Evolutionary conservation across 2,113 vertebrate species (phyloP).

Genomic region (Cromileptes altivelis): DNA sequence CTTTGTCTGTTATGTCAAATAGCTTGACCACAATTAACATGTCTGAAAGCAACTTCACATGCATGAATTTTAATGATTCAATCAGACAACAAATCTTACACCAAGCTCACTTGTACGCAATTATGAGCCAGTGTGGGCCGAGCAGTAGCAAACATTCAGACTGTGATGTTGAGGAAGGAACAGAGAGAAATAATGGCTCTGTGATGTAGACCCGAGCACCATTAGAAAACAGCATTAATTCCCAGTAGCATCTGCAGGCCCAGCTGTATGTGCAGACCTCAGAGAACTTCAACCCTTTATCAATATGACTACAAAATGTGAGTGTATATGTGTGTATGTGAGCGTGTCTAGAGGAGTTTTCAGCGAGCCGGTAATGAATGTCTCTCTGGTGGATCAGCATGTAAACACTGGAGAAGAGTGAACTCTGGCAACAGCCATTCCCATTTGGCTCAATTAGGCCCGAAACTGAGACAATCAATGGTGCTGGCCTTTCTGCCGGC

Average conservation of each 20-base stretch:
- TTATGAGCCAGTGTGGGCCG: constrained; percentile 48
- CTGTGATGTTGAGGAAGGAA: constrained; percentile 47
- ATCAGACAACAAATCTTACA: constrained; percentile 49
- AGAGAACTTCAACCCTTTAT: constrained; percentile 71
- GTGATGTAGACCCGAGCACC: constrained; percentile 63
- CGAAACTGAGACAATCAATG: constrained; percentile 84
- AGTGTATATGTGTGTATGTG: constrained; percentile 18
- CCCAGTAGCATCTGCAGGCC: constrained; percentile 70
- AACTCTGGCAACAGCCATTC: constrained; percentile 86
- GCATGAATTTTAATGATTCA: constrained; percentile 53
- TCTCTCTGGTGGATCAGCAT: constrained; percentile 77
- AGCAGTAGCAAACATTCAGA: constrained; percentile 46
- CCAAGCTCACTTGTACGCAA: constrained; percentile 41
- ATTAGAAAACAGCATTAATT: constrained; percentile 67
- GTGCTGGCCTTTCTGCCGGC: constrained; percentile 79
- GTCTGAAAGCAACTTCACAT: constrained; percentile 38
- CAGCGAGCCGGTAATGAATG: constrained; percentile 76
- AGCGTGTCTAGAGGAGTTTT: constrained; percentile 70
- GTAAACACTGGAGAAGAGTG: constrained; percentile 84
- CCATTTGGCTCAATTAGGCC: constrained; percentile 89
- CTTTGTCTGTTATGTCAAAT: constrained; percentile 39
- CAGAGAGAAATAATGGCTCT: constrained; percentile 59
- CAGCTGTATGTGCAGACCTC: constrained; percentile 62
- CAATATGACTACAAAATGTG: constrained; percentile 62
- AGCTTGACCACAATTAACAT: constrained; percentile 61